Evolutionary conservation across 37 sponge, comb jelly and placozoan species (phyloP).

Genomic region (Ianthella basta): DNA sequence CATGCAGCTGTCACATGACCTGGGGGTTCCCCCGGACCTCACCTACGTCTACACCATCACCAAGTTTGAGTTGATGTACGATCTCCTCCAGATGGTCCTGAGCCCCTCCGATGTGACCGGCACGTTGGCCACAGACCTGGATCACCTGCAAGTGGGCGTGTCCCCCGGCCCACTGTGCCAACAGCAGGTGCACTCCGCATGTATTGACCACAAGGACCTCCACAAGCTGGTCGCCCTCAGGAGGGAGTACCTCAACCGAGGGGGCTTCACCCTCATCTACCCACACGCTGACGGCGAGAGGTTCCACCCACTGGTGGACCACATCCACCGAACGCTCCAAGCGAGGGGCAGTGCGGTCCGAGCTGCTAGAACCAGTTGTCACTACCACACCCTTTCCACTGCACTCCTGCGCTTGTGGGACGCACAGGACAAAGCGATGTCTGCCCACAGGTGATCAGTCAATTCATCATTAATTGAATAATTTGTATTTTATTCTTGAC

Average conservation of each 20-base stretch:
- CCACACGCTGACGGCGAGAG: conserved; percentile 56
- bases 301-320: conserved; percentile 48
- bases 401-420: neutral
- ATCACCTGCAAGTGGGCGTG: conserved; percentile 59
- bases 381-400: neutral
- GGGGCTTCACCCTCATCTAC: conserved; percentile 66
- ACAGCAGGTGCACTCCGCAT: conserved; percentile 31
- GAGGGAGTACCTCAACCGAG: conserved; percentile 68
- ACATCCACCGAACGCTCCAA: conserved; percentile 40
- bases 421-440: neutral
- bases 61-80: conserved; percentile 76
- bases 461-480: too few species aligned
- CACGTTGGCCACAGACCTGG: conserved; percentile 28
- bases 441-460: too few species aligned
- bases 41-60: conserved; percentile 75
- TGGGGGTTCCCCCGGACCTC: conserved; percentile 77
- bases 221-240: conserved; percentile 39
- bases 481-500: too few species aligned
- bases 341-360: neutral
- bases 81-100: conserved; percentile 74
- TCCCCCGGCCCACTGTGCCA: conserved; percentile 63
- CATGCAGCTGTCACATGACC: conserved; percentile 89
- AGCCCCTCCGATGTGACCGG: conserved; percentile 32
- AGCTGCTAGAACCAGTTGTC: neutral
- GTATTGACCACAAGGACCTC: conserved; percentile 63